Evolutionary conservation across 2,113 vertebrate species (phyloP), one percentile per base, ranked within the genome.

Genomic region (Coreoperca whiteheadi): DNA sequence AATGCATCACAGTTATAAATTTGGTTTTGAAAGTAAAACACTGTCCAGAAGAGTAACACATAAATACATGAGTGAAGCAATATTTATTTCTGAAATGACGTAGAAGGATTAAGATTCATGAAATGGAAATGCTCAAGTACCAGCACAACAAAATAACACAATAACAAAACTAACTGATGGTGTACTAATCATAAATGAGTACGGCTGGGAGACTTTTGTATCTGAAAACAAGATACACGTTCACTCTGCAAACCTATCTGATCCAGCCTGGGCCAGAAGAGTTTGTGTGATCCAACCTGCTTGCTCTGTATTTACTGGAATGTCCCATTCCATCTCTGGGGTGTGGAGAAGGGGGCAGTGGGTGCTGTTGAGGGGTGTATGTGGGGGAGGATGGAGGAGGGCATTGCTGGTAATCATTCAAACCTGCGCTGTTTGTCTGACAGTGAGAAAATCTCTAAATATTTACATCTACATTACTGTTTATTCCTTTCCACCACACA

Each of bases 381-480:
- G 82, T 84, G 83, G 84, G 78, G 84, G 87, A 86, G 91, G 85
- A 74, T 51, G 57, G 82, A 74, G 75, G 59, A 86, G 81, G 87
- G 87, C 81, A 88, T 83, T 87, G 50, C 84, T 87, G 82, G 75
- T 91, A 89, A 94, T 91, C 90, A 63, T 82, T 94, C 89, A 93
- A 88, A 91, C 88, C 80, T 87, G 56, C n/a, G 68, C 82, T 92
- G 93, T 93, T 91, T 95, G 95, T 94, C 94, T 92, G 94, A 92
- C 91, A 92, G 94, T 94, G 95, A 95, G 90, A 94, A 94, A 94
- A 71, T 87, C 93, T 96, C 94, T 94, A 97, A 98, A 97, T 97
- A 97, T 97, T 98, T 98, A 98, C 94, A 95, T 97, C 96, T 97
- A 94, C 94, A 94, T 97, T 97, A 96, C 96, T 96, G 96, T 97